Conservation (phyloP, 2,797 vertebrate genomes). For the Channa striata region DNA sequence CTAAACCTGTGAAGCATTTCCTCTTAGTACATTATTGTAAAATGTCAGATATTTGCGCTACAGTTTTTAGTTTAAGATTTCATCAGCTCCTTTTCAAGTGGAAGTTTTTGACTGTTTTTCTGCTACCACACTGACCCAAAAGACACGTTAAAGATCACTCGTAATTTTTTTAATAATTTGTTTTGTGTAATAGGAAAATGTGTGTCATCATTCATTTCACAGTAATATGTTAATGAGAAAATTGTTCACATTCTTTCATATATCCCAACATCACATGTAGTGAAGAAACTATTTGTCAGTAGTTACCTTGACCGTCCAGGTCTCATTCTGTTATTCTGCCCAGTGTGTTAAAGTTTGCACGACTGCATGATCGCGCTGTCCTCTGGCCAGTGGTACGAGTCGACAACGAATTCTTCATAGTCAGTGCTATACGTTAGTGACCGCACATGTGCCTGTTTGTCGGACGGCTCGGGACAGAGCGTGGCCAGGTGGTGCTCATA, state of each 20-base stretch:
- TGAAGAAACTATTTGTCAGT: slow-evolving; percentile 43
- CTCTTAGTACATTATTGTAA: slow-evolving; percentile 40
- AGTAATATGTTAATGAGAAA: slow-evolving; percentile 47
- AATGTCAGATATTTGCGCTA: slow-evolving; percentile 16
- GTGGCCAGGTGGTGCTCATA: slow-evolving; percentile 89
- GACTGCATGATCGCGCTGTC: slow-evolving; percentile 89
- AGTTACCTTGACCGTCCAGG: slow-evolving; percentile 11
- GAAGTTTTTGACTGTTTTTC: background rate
- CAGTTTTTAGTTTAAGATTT: background rate
- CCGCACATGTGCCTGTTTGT: slow-evolving; percentile 89
- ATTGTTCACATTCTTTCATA: slow-evolving; percentile 21
- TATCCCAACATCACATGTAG: slow-evolving; percentile 4
- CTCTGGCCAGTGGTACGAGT: slow-evolving; percentile 91
- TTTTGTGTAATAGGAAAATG: background rate
- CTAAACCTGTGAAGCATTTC: slow-evolving; percentile 29
- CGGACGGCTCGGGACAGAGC: slow-evolving; percentile 89
- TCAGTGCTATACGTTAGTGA: slow-evolving; percentile 89
- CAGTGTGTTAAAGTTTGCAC: slow-evolving; percentile 82
- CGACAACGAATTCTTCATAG: slow-evolving; percentile 89
- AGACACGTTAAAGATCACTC: background rate
- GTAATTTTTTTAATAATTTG: background rate
- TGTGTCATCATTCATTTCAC: slow-evolving; percentile 34
- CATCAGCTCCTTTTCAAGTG: background rate
- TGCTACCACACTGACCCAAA: background rate
- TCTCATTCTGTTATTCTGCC: slow-evolving; percentile 6